These are phyloP conservation scores for Coptotermes formosanus DNA, from an alignment of 1,140 invertebrate species.

Conservation along the genomic window DNA sequence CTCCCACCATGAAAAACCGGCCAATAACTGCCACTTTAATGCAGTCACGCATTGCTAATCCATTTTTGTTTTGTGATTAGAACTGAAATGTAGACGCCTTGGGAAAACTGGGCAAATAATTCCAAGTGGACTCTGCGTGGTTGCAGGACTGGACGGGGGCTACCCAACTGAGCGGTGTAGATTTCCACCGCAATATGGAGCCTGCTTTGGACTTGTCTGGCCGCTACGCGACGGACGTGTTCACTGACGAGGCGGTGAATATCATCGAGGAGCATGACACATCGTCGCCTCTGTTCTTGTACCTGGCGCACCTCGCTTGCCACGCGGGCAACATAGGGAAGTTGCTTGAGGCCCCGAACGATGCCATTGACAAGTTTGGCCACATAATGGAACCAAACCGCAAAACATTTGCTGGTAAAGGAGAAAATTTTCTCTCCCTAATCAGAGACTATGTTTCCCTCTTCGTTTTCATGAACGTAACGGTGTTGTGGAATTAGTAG, in stretches of 20 bases:
- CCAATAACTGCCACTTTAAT: no score
- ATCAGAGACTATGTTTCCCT: no score
- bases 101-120: no score
- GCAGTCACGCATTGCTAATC: no score
- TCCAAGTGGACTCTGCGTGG: no score
- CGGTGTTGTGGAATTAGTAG: no score
- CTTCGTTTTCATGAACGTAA: no score
- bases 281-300: constrained; percentile 71
- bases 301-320: constrained; percentile 80
- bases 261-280: constrained; percentile 69
- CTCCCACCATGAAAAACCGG: no score
- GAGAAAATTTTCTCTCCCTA: no score
- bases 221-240: constrained; percentile 80
- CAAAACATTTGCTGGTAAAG: constrained; percentile 73
- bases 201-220: constrained; percentile 74
- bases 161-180: constrained; percentile 58
- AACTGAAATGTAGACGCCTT: no score
- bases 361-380: constrained; percentile 63
- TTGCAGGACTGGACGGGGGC: constrained; percentile 44
- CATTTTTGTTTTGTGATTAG: no score
- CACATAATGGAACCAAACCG: constrained; percentile 69
- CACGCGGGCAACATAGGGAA: constrained; percentile 81
- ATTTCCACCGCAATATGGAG: constrained; percentile 62
- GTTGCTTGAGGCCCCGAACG: constrained; percentile 73
- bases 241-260: constrained; percentile 70